A percentile compares a stretch with the other conserved stretches of the same genome.
Evolutionary conservation across 1,140 invertebrate genomes (phyloP).

Genomic region (Aethina tumida): DNA sequence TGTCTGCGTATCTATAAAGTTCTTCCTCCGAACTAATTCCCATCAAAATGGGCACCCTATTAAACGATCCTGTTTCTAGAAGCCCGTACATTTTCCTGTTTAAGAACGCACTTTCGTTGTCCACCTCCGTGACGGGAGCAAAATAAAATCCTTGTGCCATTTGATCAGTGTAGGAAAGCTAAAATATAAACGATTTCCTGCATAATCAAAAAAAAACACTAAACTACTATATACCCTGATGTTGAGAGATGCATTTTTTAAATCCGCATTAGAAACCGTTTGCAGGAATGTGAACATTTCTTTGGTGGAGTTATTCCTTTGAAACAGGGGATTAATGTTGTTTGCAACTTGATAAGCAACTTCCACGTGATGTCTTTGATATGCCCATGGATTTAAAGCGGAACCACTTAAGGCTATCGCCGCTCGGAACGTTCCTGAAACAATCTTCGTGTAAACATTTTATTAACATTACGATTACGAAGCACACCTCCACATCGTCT

Average conservation of each 20-base stretch:
- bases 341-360: slow-evolving; percentile 1
- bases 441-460: too few species aligned
- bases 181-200: too few species aligned
- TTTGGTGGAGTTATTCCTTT: neutral
- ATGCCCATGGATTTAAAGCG: slow-evolving; percentile 1
- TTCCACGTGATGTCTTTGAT: neutral
- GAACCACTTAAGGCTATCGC: slow-evolving; percentile 4
- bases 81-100: slow-evolving; percentile 12
- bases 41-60: slow-evolving; percentile 13
- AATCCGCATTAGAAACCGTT: slow-evolving; percentile 2
- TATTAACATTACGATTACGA: too few species aligned
- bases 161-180: too few species aligned
- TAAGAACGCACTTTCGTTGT: slow-evolving; percentile 12
- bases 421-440: slow-evolving; percentile 3
- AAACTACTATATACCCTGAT: neutral
- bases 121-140: slow-evolving; percentile 13
- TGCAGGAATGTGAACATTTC: neutral
- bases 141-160: too few species aligned
- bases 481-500: too few species aligned
- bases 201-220: neutral
- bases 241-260: neutral
- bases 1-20: too few species aligned
- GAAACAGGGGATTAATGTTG: neutral
- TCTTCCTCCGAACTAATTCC: slow-evolving; percentile 19
- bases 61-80: slow-evolving; percentile 5